Base-by-base conservation (phyloP, 2,113 vertebrate genomes). In the Sinocyclocheilus anophthalmus region DNA sequence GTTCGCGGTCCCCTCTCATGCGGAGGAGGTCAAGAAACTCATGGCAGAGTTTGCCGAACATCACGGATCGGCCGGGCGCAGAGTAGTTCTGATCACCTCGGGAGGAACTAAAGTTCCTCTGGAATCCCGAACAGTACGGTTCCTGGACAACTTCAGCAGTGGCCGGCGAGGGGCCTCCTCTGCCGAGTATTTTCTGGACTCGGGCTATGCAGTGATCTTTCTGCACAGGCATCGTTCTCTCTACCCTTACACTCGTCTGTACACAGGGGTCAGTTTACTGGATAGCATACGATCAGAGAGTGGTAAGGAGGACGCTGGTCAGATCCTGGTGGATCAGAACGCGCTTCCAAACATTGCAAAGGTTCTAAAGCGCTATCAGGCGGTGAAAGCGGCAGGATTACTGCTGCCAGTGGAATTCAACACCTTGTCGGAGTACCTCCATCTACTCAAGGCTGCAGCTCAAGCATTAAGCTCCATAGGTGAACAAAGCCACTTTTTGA, bases 111-210 rank as follows among this genome's bases (percentile, higher is more conserved):
- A 97, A 91, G 97, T 98, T 50, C 97, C 97, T 3, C 92, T 99
- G 18, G 97, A 99, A 92, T 96, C 97, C 26, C 95, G 97, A 84
- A 95, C 98, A 0, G 97, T 99, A 45, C 97, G 97, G 88, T 98
- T 97, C 91, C 93, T 99, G 20, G 97, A 99, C 88, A 99, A 98
- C 92, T 99, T 99, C 94, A 99, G 98, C 94, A 99, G 97, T 78
- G 98, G 98, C 20, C 91, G 96, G 57, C 95, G 97, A 86, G 98
- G 98, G 1, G 96, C 98, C 1, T 92, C 91, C 50, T 99, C 97
- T 0, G 97, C 96, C 0, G 98, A 99, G 91, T 95, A 95, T 59
- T 96, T 99, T 81, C 92, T 97, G 39, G 90, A 91, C 1, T 92
- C 93, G 0, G 97, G 96, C 3, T 99, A 99, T 65, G 96, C 94